These are phyloP conservation scores for Oxycera nigricornis DNA, from an alignment of 2,888 invertebrate species.

Conservation along the genomic window DNA sequence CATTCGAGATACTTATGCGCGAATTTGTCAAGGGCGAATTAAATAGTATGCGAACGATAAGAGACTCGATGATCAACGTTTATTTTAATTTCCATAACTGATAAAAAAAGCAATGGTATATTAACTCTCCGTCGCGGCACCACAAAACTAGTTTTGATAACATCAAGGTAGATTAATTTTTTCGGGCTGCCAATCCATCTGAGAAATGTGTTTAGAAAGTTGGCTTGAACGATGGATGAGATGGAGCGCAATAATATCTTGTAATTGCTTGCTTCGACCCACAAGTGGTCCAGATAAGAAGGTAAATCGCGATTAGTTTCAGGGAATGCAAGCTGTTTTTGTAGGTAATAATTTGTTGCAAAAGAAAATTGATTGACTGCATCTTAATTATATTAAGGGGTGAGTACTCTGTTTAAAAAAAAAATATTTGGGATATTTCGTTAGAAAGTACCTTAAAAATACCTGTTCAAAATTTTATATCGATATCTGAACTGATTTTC, in stretches of 20 bases:
- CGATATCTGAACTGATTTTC: too few species aligned
- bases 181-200: neutral
- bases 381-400: too few species aligned
- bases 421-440: too few species aligned
- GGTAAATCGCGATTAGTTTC: too few species aligned
- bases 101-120: neutral
- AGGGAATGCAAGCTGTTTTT: too few species aligned
- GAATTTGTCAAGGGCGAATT: constrained; percentile 23
- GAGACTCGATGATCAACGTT: neutral
- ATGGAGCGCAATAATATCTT: neutral
- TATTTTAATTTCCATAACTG: neutral
- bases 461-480: too few species aligned
- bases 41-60: neutral
- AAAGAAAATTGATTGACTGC: too few species aligned
- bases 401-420: too few species aligned
- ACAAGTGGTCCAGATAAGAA: too few species aligned
- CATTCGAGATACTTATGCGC: neutral
- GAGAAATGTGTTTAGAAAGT: neutral
- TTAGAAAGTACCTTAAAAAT: too few species aligned
- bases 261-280: too few species aligned
- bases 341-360: too few species aligned
- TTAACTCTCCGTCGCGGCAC: neutral
- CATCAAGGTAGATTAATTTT: neutral
- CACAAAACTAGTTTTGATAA: neutral
- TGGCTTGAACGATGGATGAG: neutral